Evolutionary conservation across 2,888 invertebrate species (phyloP), one percentile per base, ranked within the genome.

Genomic region (Pristionchus japonicus): DNA sequence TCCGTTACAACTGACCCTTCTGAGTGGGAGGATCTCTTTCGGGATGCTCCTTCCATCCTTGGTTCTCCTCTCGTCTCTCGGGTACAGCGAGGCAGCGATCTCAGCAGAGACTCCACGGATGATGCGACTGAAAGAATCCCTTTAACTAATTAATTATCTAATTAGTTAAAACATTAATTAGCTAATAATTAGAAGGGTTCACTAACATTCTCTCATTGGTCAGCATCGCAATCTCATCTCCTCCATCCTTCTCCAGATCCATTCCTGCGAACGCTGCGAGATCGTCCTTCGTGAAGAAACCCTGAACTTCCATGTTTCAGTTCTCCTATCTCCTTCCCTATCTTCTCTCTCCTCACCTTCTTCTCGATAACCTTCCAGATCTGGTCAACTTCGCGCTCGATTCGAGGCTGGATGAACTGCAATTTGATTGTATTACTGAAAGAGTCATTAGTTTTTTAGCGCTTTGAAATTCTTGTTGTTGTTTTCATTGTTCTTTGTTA

Each of bases 351-450:
- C 31, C 20, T 23, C 15, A 77, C 82, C 82, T 83, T 49, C 52
- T 83, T 52, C 52, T 83, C 52, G 23, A 83, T 20, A 37, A 83
- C 34, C 82, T 83, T 52, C 82, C 82, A 83, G 3, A 83, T 83
- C 34, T 52, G 31, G 23, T 83, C 82, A 52, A 83, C 82, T 52
- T 52, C 52, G 20, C 82, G 31, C 15, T 83, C 52, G 23, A 83
- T 83, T 37, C 49, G 34, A 40, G 82, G 82, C 23, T 34, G 31
- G 3, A 52, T 83, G 34, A 83, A 83, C 82, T 83, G 52, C 17
- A 49, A 52, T 37, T 7, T 20, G n/a, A n/a, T n/a, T n/a, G n/a
- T n/a, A n/a, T n/a, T n/a, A n/a, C n/a, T n/a, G n/a, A n/a, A n/a
- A n/a, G n/a, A n/a, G n/a, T n/a, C n/a, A n/a, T n/a, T n/a, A n/a